Conservation (phyloP, 2,113 vertebrate genomes). For the Gopherus evgoodei region DNA sequence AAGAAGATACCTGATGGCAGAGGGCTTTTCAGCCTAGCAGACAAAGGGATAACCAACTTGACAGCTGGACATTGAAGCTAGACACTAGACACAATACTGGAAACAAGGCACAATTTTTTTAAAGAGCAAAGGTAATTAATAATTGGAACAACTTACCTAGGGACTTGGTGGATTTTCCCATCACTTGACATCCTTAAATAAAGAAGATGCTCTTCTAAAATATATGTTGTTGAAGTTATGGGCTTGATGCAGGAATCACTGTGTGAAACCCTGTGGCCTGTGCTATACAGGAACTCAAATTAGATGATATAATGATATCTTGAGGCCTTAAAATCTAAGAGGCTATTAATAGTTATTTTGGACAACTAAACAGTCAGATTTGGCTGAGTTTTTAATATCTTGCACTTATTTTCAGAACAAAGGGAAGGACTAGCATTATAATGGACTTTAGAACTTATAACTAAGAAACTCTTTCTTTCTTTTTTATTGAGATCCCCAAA, state of each 20-base stretch:
- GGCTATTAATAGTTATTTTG: neutral
- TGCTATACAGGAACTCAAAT: neutral
- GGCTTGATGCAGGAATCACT: neutral
- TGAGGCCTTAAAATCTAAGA: conserved; percentile 1
- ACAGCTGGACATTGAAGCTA: conserved; percentile 15
- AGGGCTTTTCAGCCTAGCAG: neutral
- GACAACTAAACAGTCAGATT: neutral
- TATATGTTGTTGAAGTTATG: neutral
- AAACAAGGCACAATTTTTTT: conserved; percentile 21
- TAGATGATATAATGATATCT: neutral
- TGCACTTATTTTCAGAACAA: conserved; percentile 55
- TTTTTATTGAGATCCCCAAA: conserved; percentile 1
- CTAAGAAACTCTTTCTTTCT: neutral
- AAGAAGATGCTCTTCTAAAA: conserved; percentile 22
- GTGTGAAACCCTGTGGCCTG: neutral
- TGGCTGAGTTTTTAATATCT: neutral
- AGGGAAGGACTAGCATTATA: conserved; percentile 46
- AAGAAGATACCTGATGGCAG: neutral
- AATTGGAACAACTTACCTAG: conserved; percentile 28
- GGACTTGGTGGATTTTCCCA: conserved; percentile 5
- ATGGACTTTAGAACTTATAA: conserved; percentile 1
- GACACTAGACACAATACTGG: neutral
- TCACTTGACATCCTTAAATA: neutral
- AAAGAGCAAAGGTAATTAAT: conserved; percentile 10
- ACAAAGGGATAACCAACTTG: neutral